Conservation (phyloP, 2,797 vertebrate genomes). For the Acipenser transmontanus region DNA sequence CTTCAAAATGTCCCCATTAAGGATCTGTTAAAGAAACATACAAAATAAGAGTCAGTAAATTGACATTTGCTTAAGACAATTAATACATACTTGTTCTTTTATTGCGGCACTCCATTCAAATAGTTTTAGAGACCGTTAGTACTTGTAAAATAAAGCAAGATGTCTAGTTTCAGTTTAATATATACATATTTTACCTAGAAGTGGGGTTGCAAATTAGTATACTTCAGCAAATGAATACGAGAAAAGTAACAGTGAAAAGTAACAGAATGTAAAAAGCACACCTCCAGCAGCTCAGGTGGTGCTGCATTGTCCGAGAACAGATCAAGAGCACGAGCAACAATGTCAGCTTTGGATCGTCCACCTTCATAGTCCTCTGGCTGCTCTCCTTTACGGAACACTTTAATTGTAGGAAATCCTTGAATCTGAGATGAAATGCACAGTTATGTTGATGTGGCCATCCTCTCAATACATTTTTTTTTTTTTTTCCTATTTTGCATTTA, state of each 20-base stretch:
- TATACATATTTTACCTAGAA: too few species aligned
- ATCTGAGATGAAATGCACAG: constrained; percentile 51
- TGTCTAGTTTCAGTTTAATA: too few species aligned
- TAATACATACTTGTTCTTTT: too few species aligned
- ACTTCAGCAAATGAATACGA: too few species aligned
- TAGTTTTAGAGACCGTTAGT: too few species aligned
- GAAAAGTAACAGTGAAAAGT: too few species aligned
- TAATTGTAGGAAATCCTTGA: constrained; percentile 91
- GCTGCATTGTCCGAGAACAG: constrained; percentile 83
- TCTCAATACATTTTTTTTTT: neutral
- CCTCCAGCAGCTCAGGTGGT: constrained; percentile 81
- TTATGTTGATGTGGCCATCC: neutral
- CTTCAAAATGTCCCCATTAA: constrained; percentile 71
- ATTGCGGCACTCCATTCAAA: too few species aligned
- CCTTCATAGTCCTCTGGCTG: constrained; percentile 86
- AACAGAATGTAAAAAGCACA: constrained; percentile 30
- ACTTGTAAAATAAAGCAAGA: too few species aligned
- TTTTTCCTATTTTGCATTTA: too few species aligned
- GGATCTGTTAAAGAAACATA: constrained; percentile 60
- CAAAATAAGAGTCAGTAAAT: neutral
- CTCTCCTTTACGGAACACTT: constrained; percentile 92
- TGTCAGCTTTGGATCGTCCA: constrained; percentile 76
- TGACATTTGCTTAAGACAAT: too few species aligned
- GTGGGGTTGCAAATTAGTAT: too few species aligned
- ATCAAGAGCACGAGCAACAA: constrained; percentile 76